These are phyloP conservation scores for Vipera ursinii DNA, from an alignment of 2,797 vertebrate genomes.

Conservation along the genomic window DNA sequence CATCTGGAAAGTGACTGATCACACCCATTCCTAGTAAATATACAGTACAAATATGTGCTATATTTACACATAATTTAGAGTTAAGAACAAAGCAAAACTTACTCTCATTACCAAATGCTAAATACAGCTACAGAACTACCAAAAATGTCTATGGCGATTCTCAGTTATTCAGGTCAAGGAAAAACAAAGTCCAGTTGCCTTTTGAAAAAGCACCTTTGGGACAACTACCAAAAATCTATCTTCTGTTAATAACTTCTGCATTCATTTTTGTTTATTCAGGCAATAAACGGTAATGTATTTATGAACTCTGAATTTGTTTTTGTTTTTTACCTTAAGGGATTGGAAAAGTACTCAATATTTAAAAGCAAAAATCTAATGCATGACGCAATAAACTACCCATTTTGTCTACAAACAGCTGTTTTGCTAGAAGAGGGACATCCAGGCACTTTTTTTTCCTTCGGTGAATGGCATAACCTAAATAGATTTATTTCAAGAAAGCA, in stretches of 20 bases:
- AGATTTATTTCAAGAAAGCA: not conserved
- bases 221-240: not conserved
- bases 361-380: not conserved
- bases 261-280: not conserved
- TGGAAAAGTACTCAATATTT: not conserved
- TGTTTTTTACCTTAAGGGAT: not conserved
- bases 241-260: not conserved
- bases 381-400: not conserved
- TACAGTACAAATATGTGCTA: not conserved
- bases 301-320: not conserved
- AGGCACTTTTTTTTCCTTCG: not conserved
- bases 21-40: not conserved
- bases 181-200: not conserved
- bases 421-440: not conserved
- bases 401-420: not conserved
- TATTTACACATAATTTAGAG: not conserved
- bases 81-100: not conserved
- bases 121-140: not conserved
- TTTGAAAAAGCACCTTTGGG: not conserved
- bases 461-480: not conserved
- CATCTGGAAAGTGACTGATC: not conserved
- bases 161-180: not conserved
- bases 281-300: not conserved
- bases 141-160: not conserved
- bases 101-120: accelerated